These are phyloP conservation scores for Notospermus geniculatus DNA, from an alignment of 1,140 invertebrate species.

Conservation along the genomic window DNA sequence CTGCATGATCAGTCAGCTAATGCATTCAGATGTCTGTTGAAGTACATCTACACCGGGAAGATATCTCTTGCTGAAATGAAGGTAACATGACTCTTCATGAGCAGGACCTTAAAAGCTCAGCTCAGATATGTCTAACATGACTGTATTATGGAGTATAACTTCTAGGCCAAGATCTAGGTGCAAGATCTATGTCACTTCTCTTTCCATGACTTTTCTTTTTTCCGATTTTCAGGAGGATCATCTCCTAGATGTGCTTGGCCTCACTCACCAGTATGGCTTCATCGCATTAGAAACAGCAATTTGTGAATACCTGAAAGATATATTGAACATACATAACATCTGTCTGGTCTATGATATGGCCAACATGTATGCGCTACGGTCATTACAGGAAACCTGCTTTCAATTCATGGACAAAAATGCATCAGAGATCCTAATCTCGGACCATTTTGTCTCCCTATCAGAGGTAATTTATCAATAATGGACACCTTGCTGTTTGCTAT, in stretches of 20 bases:
- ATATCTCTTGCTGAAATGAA: slow-evolving; percentile 80
- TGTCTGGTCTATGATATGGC: slow-evolving; percentile 92
- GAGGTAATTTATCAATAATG: too few species aligned
- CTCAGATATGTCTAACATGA: too few species aligned
- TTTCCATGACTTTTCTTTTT: slow-evolving; percentile 7
- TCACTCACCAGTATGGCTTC: slow-evolving; percentile 95
- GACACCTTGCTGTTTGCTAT: too few species aligned
- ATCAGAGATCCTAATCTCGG: slow-evolving; percentile 75
- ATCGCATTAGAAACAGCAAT: slow-evolving; percentile 85
- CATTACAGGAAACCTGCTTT: slow-evolving; percentile 64
- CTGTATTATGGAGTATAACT: too few species aligned
- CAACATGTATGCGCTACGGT: slow-evolving; percentile 67
- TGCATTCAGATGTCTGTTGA: slow-evolving; percentile 85
- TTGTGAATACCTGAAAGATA: slow-evolving; percentile 87
- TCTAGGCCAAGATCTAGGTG: too few species aligned
- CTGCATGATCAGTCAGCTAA: slow-evolving; percentile 79
- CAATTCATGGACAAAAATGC: slow-evolving; percentile 88
- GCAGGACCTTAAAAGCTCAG: too few species aligned
- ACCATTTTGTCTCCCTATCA: slow-evolving; percentile 81
- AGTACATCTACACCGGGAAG: slow-evolving; percentile 93
- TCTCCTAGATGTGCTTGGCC: slow-evolving; percentile 79
- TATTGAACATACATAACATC: slow-evolving; percentile 82
- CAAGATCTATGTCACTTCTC: too few species aligned
- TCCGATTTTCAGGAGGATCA: slow-evolving; percentile 73
- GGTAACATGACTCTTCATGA: slow-evolving; percentile 40